phyloP scores from a whole-genome alignment of 2,888 invertebrate genomes.

The Orthosia gracilis region DNA sequence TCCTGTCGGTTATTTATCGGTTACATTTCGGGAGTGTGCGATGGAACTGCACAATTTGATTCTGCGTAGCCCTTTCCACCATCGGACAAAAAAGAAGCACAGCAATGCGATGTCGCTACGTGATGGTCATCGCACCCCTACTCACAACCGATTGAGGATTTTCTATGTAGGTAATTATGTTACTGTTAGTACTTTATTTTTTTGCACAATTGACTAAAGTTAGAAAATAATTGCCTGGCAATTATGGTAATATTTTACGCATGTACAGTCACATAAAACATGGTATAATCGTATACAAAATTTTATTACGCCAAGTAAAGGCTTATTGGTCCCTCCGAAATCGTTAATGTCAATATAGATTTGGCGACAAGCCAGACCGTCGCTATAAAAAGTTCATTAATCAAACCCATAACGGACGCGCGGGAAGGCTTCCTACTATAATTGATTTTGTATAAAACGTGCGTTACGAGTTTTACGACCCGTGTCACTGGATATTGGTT shows the following conservation, averaged over 20 bases:
- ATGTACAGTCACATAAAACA: conserved; percentile 31
- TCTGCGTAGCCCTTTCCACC: no score
- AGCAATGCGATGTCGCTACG: no score
- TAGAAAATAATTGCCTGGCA: neutral
- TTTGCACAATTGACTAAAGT: neutral
- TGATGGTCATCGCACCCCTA: no score
- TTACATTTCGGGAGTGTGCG: no score
- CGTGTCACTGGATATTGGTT: conserved; percentile 21
- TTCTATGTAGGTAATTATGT: no score
- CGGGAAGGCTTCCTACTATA: conserved; percentile 68
- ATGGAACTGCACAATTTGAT: no score
- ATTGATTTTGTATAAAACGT: conserved; percentile 77
- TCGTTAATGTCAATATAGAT: conserved; percentile 79
- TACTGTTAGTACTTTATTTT: no score
- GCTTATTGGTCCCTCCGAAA: conserved; percentile 71
- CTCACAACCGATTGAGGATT: no score
- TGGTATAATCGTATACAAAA: conserved; percentile 23
- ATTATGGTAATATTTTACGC: conserved; percentile 18
- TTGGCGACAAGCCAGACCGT: conserved; percentile 76
- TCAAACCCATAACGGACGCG: conserved; percentile 66
- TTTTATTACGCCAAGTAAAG: conserved; percentile 41
- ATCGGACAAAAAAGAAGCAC: no score
- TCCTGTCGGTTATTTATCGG: no score
- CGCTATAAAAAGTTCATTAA: conserved; percentile 81
- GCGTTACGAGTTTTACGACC: conserved; percentile 34